Percentiles rank a stretch among this genome's conserved stretches.
These are phyloP conservation scores for Lepus timidus DNA, from an alignment of 2,113 vertebrate genomes.

Conservation along the genomic window DNA sequence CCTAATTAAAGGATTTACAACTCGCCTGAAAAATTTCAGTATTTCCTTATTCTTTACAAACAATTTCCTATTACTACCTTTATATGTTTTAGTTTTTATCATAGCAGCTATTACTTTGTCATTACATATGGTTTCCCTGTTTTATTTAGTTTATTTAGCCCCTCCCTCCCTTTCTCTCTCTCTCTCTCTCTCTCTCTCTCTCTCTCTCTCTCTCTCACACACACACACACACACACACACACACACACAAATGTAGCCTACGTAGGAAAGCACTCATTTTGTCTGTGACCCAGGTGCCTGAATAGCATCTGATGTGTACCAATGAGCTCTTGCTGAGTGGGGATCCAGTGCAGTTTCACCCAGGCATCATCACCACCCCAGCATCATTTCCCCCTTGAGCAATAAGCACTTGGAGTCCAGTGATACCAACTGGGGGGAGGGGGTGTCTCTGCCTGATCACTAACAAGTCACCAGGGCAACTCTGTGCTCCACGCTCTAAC, in stretches of 20 bases:
- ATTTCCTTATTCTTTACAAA: slow-evolving; percentile 38
- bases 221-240: too few species aligned
- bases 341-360: neutral
- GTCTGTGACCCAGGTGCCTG: neutral
- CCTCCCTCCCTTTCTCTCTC: too few species aligned
- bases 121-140: neutral
- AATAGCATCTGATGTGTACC: neutral
- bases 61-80: neutral
- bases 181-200: too few species aligned
- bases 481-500: neutral
- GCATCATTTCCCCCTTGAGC: neutral
- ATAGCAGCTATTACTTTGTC: neutral
- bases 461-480: neutral
- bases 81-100: neutral
- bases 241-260: neutral
- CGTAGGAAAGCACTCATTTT: neutral
- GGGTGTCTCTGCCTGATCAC: neutral
- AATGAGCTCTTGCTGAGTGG: neutral
- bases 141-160: too few species aligned
- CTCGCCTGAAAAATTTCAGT: slow-evolving; percentile 18
- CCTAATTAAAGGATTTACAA: neutral
- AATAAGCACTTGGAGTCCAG: neutral
- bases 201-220: too few species aligned
- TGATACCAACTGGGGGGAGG: neutral
- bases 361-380: neutral